These are phyloP conservation scores for Catocala nupta DNA, from an alignment of 2,888 invertebrate species.

Conservation along the genomic window DNA sequence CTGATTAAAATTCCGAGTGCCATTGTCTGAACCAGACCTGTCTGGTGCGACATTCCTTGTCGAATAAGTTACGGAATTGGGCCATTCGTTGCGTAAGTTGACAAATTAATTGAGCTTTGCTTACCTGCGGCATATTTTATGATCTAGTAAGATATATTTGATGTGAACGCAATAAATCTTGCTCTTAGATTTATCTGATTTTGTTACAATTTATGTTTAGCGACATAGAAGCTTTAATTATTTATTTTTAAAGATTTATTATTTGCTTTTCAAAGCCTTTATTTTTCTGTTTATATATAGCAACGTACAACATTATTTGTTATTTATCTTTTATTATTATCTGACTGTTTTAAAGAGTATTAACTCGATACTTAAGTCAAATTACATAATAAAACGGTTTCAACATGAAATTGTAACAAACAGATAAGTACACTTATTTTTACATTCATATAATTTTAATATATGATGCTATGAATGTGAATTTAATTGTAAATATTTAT, in stretches of 20 bases:
- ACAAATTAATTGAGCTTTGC: constrained; percentile 60
- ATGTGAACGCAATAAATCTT: constrained; percentile 38
- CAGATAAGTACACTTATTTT: no score
- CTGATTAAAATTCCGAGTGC: constrained; percentile 50
- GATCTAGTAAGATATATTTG: constrained; percentile 24
- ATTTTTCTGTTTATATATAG: background rate
- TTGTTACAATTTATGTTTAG: constrained; percentile 6
- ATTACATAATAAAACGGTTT: no score
- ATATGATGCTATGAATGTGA: no score
- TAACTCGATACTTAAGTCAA: no score
- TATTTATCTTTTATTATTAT: background rate
- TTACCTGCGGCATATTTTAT: constrained; percentile 34
- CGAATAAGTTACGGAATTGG: constrained; percentile 49
- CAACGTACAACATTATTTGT: background rate
- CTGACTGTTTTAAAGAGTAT: no score
- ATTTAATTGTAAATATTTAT: no score
- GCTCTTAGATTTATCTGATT: constrained; percentile 32
- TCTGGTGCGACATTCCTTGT: constrained; percentile 58
- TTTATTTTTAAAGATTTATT: background rate
- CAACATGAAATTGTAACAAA: no score
- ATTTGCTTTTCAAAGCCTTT: background rate
- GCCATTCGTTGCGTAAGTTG: constrained; percentile 54
- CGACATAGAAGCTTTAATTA: background rate
- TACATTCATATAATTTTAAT: no score
- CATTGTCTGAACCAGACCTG: constrained; percentile 49